Conservation (phyloP, 37 sponge, comb jelly and placozoan species). For the Corticium candelabrum region DNA sequence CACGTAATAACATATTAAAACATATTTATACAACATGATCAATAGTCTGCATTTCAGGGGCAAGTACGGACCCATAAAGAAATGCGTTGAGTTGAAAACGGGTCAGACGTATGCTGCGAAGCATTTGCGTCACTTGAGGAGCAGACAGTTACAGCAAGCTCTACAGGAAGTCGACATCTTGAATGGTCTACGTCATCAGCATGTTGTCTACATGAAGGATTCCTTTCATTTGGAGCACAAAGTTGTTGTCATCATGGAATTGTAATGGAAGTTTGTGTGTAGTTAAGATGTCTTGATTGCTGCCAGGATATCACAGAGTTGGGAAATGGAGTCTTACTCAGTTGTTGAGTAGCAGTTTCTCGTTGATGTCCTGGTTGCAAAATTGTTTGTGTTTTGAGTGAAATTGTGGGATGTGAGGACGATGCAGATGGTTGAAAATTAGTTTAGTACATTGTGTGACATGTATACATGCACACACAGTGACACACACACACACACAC, state of each 20-base stretch:
- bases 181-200: constrained; percentile 28
- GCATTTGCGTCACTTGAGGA: constrained; percentile 24
- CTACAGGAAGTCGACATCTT: constrained; percentile 54
- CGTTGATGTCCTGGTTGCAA: too few species aligned
- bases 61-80: constrained; percentile 27
- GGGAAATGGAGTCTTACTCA: too few species aligned
- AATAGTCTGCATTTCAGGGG: constrained; percentile 28
- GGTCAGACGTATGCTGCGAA: constrained; percentile 43
- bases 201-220: constrained; percentile 26
- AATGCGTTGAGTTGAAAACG: constrained; percentile 39
- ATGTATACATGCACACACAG: too few species aligned
- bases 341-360: too few species aligned
- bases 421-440: too few species aligned
- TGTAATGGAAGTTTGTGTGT: constrained; percentile 35
- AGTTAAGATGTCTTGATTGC: too few species aligned
- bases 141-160: constrained; percentile 15
- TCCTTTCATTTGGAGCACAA: constrained; percentile 24
- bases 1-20: neutral
- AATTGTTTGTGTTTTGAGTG: too few species aligned
- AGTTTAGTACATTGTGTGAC: too few species aligned
- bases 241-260: constrained; percentile 36
- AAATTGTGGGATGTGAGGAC: too few species aligned
- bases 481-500: too few species aligned
- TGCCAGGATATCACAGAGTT: too few species aligned
- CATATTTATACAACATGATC: neutral